A percentile compares a stretch with the other conserved stretches of the same genome.
Conservation (phyloP, 2,113 vertebrate species). For the Sapayoa aenigma region DNA sequence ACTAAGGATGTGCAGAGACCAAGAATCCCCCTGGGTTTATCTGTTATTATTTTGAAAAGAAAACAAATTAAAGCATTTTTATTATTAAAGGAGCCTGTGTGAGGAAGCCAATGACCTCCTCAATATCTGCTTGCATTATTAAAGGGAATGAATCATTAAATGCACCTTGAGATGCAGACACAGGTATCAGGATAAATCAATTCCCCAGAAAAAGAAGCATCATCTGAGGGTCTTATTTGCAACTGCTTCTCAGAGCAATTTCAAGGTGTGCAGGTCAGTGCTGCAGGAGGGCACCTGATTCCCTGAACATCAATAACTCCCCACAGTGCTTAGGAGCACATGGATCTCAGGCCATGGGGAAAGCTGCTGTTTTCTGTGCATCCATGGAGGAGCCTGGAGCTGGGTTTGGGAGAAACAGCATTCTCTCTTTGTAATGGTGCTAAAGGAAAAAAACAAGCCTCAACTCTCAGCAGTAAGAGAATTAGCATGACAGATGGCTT, state of each 20-base stretch:
- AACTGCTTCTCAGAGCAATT: background rate
- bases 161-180: background rate
- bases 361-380: background rate
- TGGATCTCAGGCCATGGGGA: fast-evolving
- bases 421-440: background rate
- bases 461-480: background rate
- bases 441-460: background rate
- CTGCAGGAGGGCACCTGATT: background rate
- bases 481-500: conserved; percentile 63
- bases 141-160: conserved; percentile 38
- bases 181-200: background rate
- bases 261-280: background rate
- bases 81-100: background rate
- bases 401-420: background rate
- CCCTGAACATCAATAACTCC: background rate
- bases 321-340: background rate
- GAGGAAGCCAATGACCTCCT: background rate
- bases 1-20: background rate
- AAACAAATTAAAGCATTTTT: background rate
- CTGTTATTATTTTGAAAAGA: conserved; percentile 1
- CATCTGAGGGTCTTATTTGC: background rate
- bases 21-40: background rate
- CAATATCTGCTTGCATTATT: conserved; percentile 36
- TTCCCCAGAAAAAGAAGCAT: background rate
- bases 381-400: background rate